Evolutionary conservation across 2,113 vertebrate genomes (phyloP).

Genomic region (Larimichthys polyactis): DNA sequence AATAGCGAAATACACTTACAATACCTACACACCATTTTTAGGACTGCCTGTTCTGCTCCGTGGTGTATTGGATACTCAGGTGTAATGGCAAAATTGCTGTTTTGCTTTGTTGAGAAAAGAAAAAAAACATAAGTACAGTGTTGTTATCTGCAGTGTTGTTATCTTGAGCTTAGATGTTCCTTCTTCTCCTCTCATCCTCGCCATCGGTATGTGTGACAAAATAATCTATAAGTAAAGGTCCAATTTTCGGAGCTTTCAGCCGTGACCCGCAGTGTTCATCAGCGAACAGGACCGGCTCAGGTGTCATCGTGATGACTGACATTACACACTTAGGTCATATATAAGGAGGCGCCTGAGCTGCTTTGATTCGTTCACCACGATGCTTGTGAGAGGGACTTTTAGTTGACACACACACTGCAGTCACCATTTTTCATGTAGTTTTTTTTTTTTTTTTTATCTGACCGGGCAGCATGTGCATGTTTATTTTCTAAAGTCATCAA

Average conservation of each 20-base stretch:
- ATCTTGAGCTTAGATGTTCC: background rate
- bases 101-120: background rate
- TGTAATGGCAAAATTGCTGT: background rate
- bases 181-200: background rate
- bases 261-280: background rate
- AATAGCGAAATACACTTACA: background rate
- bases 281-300: too few species aligned
- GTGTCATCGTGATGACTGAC: background rate
- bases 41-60: too few species aligned
- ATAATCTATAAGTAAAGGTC: background rate
- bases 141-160: background rate
- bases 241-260: background rate
- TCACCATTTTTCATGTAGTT: background rate
- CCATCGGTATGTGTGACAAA: background rate
- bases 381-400: background rate
- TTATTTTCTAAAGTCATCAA: slow-evolving; percentile 15
- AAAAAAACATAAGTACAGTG: background rate
- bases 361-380: background rate
- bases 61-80: too few species aligned
- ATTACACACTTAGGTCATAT: background rate
- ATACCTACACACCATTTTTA: too few species aligned
- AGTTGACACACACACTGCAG: background rate
- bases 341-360: too few species aligned
- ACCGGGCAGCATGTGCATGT: background rate
- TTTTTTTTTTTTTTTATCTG: background rate